Conservation (phyloP, 2,888 invertebrate genomes). For the Tiphia femorata region DNA sequence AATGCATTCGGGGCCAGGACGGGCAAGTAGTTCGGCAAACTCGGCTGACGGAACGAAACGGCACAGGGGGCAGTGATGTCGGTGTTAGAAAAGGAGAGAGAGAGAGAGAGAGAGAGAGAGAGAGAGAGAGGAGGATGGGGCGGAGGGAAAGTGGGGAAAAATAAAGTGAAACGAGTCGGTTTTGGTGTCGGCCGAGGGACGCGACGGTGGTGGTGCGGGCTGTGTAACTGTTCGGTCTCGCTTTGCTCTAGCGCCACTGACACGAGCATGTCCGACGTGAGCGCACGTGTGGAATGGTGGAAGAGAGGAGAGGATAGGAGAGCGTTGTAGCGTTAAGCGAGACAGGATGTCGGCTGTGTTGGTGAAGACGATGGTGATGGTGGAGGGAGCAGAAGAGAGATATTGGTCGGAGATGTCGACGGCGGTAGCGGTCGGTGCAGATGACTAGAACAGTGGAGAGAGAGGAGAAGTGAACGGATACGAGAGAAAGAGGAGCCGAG, state of each 20-base stretch:
- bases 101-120: neutral
- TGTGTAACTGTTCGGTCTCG: slow-evolving; percentile 8
- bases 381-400: slow-evolving; percentile 19
- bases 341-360: slow-evolving; percentile 13
- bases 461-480: neutral
- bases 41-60: slow-evolving; percentile 50
- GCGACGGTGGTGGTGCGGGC: neutral
- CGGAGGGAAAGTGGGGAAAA: slow-evolving; percentile 39
- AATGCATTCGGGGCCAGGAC: slow-evolving; percentile 56
- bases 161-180: slow-evolving; percentile 37
- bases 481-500: slow-evolving; percentile 13
- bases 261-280: too few species aligned
- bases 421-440: too few species aligned
- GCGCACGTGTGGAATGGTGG: too few species aligned
- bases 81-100: neutral
- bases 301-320: too few species aligned
- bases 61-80: neutral
- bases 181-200: neutral
- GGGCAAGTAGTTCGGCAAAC: slow-evolving; percentile 57
- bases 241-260: neutral
- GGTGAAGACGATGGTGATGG: slow-evolving; percentile 26
- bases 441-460: slow-evolving; percentile 2
- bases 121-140: neutral
- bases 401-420: slow-evolving; percentile 28
- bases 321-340: too few species aligned